Evolutionary conservation across 2,113 vertebrate genomes (phyloP).

Genomic region (Neodon shergylaensis): DNA sequence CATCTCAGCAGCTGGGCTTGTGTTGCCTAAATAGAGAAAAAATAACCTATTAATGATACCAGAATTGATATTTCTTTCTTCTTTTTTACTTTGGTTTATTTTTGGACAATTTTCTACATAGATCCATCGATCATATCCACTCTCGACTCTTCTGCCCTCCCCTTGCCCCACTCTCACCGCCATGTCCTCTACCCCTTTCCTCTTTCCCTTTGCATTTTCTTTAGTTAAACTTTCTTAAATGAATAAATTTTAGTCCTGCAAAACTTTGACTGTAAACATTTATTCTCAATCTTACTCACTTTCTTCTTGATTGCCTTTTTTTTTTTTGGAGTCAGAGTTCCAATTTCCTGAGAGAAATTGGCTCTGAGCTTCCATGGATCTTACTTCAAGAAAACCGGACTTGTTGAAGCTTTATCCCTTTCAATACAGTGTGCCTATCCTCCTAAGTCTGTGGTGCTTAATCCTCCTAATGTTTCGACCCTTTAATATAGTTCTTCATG

Average conservation of each 20-base stretch:
- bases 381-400: neutral
- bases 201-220: neutral
- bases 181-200: no score
- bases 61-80: neutral
- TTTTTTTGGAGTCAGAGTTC: neutral
- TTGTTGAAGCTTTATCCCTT: neutral
- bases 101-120: no score
- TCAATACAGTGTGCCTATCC: neutral
- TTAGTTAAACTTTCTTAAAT: neutral
- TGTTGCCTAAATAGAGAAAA: neutral
- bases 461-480: neutral
- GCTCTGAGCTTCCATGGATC: neutral
- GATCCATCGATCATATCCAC: no score
- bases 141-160: neutral
- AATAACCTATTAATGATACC: neutral
- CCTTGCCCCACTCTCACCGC: fast-evolving
- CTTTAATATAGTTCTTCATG: neutral
- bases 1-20: neutral
- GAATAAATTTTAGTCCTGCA: neutral
- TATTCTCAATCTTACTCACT: neutral
- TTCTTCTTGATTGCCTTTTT: neutral
- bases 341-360: neutral
- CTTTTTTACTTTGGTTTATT: neutral
- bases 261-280: neutral
- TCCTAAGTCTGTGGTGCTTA: neutral